phyloP scores from a whole-genome alignment of 2,797 vertebrate species.

The Macropodus opercularis region DNA sequence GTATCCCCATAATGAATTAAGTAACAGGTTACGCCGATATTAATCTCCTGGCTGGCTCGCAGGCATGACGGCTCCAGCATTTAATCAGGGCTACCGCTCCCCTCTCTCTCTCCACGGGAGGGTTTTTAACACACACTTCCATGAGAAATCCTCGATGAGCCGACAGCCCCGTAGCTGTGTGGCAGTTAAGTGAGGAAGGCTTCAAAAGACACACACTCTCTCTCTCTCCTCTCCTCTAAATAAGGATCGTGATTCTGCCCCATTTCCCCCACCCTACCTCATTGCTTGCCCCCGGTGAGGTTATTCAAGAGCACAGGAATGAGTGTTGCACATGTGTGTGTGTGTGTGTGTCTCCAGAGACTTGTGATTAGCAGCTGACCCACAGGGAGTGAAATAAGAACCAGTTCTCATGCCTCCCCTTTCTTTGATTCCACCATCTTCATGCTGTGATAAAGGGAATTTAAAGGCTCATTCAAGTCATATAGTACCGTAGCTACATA shows the following conservation, averaged over 20 bases:
- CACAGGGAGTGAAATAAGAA: slow-evolving; percentile 85
- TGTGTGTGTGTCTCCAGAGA: slow-evolving; percentile 85
- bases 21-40: slow-evolving; percentile 99
- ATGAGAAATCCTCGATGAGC: slow-evolving; percentile 96
- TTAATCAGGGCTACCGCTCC: slow-evolving; percentile 90
- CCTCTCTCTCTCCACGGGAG: slow-evolving; percentile 48
- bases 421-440: slow-evolving; percentile 61
- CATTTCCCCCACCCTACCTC: slow-evolving; percentile 80
- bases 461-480: slow-evolving; percentile 12
- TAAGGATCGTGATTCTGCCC: slow-evolving; percentile 85
- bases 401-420: slow-evolving; percentile 59
- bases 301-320: slow-evolving; percentile 94
- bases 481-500: no score
- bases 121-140: slow-evolving; percentile 80
- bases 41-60: slow-evolving; percentile 98
- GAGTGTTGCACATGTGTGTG: slow-evolving; percentile 34
- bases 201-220: slow-evolving; percentile 62
- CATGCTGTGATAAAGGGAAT: slow-evolving; percentile 20
- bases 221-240: slow-evolving; percentile 83
- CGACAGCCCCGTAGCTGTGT: slow-evolving; percentile 73
- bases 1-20: slow-evolving; percentile 99
- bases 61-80: slow-evolving; percentile 99
- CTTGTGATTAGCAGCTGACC: slow-evolving; percentile 98
- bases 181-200: slow-evolving; percentile 58
- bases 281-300: slow-evolving; percentile 93